Conservation (phyloP, 2,113 vertebrate species). For the Acanthochromis polyacanthus region DNA sequence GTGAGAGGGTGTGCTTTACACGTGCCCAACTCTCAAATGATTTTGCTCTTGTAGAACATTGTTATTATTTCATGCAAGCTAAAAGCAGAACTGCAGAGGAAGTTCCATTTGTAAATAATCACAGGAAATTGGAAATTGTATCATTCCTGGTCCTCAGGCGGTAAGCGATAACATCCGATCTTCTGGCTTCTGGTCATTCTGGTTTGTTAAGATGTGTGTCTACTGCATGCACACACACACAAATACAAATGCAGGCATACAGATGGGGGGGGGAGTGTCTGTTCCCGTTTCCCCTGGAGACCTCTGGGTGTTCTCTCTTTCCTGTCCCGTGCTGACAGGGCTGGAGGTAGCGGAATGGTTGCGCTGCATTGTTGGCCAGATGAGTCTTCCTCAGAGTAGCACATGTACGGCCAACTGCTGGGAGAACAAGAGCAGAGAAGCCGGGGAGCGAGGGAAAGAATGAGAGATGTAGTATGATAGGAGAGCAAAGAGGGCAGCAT, state of each 20-base stretch:
- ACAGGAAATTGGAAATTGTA: constrained; percentile 74
- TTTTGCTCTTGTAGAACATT: constrained; percentile 5
- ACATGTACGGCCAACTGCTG: constrained; percentile 48
- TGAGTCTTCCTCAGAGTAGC: constrained; percentile 48
- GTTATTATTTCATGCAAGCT: constrained; percentile 28
- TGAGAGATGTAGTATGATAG: neutral
- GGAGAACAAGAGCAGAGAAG: constrained; percentile 60
- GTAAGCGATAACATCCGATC: constrained; percentile 68
- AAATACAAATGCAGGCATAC: constrained; percentile 23
- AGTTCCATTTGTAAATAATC: constrained; percentile 55
- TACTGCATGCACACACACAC: neutral
- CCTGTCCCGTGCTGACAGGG: constrained; percentile 71
- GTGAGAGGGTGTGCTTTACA: constrained; percentile 9
- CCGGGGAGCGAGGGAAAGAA: constrained; percentile 19
- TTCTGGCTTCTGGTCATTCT: constrained; percentile 55
- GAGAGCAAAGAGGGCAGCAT: constrained; percentile 21
- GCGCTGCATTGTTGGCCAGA: constrained; percentile 51
- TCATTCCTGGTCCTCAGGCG: constrained; percentile 53
- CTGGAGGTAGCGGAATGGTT: constrained; percentile 51
- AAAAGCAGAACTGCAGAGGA: constrained; percentile 33
- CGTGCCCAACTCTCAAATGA: constrained; percentile 3
- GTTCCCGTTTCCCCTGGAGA: constrained; percentile 63
- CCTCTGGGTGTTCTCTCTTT: constrained; percentile 55
- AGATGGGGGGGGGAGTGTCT: constrained; percentile 51
- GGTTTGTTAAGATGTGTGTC: constrained; percentile 26